A percentile compares a stretch with the other conserved stretches of the same genome.
Evolutionary conservation across 1,140 invertebrate genomes (phyloP).

Genomic region (Drosophila arawakana): DNA sequence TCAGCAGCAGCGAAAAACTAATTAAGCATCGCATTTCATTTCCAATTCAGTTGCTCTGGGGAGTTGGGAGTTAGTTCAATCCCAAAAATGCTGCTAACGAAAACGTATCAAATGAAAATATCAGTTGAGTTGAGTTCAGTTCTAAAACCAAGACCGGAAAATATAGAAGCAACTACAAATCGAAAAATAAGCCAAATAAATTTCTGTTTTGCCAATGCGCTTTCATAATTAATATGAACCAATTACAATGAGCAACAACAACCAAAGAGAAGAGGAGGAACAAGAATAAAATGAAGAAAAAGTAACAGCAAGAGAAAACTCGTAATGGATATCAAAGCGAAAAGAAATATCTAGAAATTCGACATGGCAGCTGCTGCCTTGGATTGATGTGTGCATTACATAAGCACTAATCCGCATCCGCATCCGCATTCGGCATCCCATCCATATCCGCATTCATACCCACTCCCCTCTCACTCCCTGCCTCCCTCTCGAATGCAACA

Average conservation of each 20-base stretch:
- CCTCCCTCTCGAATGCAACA: slow-evolving; percentile 21
- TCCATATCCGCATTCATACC: background rate
- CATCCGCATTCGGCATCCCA: slow-evolving; percentile 16
- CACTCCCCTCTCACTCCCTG: background rate
- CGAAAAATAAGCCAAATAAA: slow-evolving; percentile 82
- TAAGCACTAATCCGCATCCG: slow-evolving; percentile 62
- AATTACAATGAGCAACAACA: slow-evolving; percentile 50
- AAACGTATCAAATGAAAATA: slow-evolving; percentile 24
- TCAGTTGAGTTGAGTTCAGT: background rate
- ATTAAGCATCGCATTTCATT: slow-evolving; percentile 81
- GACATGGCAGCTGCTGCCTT: slow-evolving; percentile 16
- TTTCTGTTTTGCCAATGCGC: slow-evolving; percentile 72
- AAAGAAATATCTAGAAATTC: slow-evolving; percentile 31
- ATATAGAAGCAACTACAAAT: slow-evolving; percentile 52
- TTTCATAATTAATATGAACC: slow-evolving; percentile 81
- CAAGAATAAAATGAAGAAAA: slow-evolving; percentile 12
- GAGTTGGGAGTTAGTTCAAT: slow-evolving; percentile 21
- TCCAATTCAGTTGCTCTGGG: slow-evolving; percentile 61
- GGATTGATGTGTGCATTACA: slow-evolving; percentile 77
- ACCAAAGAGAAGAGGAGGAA: slow-evolving; percentile 31
- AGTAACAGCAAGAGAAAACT: slow-evolving; percentile 35
- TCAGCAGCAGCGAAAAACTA: slow-evolving; percentile 66
- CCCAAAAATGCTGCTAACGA: slow-evolving; percentile 16
- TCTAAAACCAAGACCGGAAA: background rate
- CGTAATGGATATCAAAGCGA: slow-evolving; percentile 34